Evolutionary conservation across 2,797 vertebrate genomes (phyloP), one percentile per base, ranked within the genome.

Genomic region (Danio albolineatus): DNA sequence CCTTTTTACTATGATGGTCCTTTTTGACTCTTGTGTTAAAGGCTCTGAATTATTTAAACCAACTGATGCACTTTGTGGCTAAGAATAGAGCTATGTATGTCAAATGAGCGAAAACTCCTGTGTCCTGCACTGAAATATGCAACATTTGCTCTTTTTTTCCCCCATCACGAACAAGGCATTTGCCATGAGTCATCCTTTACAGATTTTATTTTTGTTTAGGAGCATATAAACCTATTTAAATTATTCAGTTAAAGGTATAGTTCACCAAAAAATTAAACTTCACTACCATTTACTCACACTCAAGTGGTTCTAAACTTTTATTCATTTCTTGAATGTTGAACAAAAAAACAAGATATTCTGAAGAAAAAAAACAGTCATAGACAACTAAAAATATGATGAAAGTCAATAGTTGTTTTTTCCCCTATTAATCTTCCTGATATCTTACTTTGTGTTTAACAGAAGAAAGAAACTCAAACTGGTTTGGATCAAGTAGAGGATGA

Each of bases 31-130:
- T 64, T n/a, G 13, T 6, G 46, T 36, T 61, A 44, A 53, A 10
- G 12, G 46, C 54, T 67, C n/a, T 74, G 28, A 74, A 64, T 64
- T 57, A 80, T 66, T 80, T 13, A 73, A 28, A 28, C 61, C 5
- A 10, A 28, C 56, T 61, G 54, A 44, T 56, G 43, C 17, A 57
- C 44, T 73, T 60, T 44, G 39, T 69, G 44, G 69, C 69, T 72
- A 72, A 56, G 39, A 72, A 72, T 72, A 72, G 69, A 72, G 7
- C 39, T n/a, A 46, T 72, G 19, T 39, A 41, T 28, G 49, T 66
- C 56, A 21, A 28, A 56, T 65, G 78, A 73, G 38, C 10, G 21
- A 39, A 66, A 76, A 48, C 75, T 54, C 14, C 17, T 13, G 54
- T 53, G 48, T 39, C 28, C 43, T 69, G 46, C 64, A 13, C 44